Evolutionary conservation across 1,140 invertebrate genomes (phyloP), one percentile per base, ranked within the genome.

Genomic region (Piezodorus guildinii): DNA sequence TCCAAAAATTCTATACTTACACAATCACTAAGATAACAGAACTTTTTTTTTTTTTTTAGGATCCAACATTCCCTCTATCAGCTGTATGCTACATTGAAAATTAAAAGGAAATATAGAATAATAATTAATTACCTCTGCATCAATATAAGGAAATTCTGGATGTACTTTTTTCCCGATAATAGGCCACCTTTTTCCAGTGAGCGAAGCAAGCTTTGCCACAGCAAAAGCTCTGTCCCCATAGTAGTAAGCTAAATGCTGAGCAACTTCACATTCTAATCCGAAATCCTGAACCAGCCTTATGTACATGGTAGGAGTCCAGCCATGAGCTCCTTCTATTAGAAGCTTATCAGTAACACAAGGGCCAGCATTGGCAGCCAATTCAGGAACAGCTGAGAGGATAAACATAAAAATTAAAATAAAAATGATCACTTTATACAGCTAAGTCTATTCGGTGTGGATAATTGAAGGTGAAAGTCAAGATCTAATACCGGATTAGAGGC

Each of bases 161-260:
- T 99, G 96, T 43, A 99, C 79, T 72, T 95, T 88, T 69, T 89
- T 88, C 59, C 97, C 97, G 68, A 98, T 94, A 66, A 98, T 91
- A 8, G 90, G 90, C 94, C 94, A 98, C 60, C 93, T 79, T 77
- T 96, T 94, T 39, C 96, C 96, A 16, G 96, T 99, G 56, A 98
- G 79, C 30, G 88, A 80, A 14, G 94, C 94, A 82, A 98, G 84
- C 77, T 98, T 96, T 2, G 94, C 93, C 0, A 99, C 96, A 62
- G 94, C 89, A 74, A 98, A 98, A 1, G 96, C 95, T 68, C 94
- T 82, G 77, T 99, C 96, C 15, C 97, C 97, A 74, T 99, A 99
- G 12, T 94, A 96, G 68, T 89, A 88, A 0, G 96, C 85, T 69
- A 99, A 80, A 78, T 99, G 96, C 77, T 97, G 88, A 1, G 97